Evolutionary conservation across 2,113 vertebrate genomes (phyloP).

Genomic region (Halichoerus grypus): DNA sequence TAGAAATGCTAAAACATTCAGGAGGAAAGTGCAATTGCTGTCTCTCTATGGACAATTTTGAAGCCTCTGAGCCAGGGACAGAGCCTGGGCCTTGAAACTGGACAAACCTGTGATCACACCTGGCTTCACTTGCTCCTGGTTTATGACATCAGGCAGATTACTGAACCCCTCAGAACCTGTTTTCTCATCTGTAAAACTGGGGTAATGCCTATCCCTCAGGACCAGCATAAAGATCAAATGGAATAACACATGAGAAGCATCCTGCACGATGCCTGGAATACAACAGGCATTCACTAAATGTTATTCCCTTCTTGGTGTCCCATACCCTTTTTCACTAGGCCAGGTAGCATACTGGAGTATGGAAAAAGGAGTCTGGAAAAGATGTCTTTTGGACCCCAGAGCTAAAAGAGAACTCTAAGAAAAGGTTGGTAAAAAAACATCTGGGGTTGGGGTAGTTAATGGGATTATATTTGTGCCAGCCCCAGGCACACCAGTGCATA

Average conservation of each 20-base stretch:
- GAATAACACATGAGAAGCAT: neutral
- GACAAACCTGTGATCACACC: neutral
- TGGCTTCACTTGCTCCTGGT: neutral
- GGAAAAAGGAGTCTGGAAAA: neutral
- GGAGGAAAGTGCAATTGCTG: neutral
- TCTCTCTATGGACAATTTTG: neutral
- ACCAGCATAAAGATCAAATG: neutral
- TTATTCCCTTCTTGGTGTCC: neutral
- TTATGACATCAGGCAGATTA: neutral
- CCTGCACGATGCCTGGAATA: neutral
- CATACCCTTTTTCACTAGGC: neutral
- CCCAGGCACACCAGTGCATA: neutral
- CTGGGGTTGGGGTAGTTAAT: neutral
- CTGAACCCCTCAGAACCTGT: neutral
- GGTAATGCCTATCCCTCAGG: neutral
- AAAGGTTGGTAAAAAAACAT: neutral
- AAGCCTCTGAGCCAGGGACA: neutral
- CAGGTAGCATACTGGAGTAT: neutral
- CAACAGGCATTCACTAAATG: neutral
- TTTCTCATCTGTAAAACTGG: neutral
- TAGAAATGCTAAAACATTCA: neutral
- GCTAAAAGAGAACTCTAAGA: neutral
- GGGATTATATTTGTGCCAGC: neutral
- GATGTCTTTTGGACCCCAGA: neutral
- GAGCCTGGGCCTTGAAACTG: neutral